Conservation (phyloP, 2,888 invertebrate genomes). For the Enchytraeus crypticus region DNA sequence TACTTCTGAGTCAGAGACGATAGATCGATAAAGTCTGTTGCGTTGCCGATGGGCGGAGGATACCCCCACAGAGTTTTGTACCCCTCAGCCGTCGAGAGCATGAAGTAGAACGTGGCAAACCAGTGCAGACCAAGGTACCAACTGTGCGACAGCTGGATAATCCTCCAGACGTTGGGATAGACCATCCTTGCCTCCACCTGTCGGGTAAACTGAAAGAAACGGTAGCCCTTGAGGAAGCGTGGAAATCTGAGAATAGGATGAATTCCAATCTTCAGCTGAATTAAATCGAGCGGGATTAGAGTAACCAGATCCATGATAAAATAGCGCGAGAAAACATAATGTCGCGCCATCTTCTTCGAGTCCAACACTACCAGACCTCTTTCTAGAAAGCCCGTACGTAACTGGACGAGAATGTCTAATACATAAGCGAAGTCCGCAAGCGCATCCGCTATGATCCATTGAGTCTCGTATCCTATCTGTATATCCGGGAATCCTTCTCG, state of each 20-base stretch:
- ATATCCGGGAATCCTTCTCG: conserved; percentile 87
- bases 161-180: conserved; percentile 91
- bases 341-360: conserved; percentile 75
- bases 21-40: conserved; percentile 50
- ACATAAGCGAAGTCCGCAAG: conserved; percentile 79
- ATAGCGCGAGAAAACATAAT: conserved; percentile 73
- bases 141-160: conserved; percentile 87
- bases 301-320: conserved; percentile 76
- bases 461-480: conserved; percentile 49
- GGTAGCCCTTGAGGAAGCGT: conserved; percentile 60
- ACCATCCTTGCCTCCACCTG: conserved; percentile 91
- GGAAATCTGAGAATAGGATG: conserved; percentile 67
- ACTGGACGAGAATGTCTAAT: conserved; percentile 78
- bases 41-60: conserved; percentile 53
- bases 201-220: conserved; percentile 76
- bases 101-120: conserved; percentile 95
- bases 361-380: conserved; percentile 91
- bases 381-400: conserved; percentile 86
- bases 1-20: conserved; percentile 83
- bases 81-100: conserved; percentile 65
- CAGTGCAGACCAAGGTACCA: conserved; percentile 87
- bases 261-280: conserved; percentile 65
- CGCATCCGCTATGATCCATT: conserved; percentile 56
- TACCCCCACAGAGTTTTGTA: conserved; percentile 53
- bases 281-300: conserved; percentile 73